Conservation (phyloP, 2,797 vertebrate genomes). For the Gobionotothen gibberifrons region DNA sequence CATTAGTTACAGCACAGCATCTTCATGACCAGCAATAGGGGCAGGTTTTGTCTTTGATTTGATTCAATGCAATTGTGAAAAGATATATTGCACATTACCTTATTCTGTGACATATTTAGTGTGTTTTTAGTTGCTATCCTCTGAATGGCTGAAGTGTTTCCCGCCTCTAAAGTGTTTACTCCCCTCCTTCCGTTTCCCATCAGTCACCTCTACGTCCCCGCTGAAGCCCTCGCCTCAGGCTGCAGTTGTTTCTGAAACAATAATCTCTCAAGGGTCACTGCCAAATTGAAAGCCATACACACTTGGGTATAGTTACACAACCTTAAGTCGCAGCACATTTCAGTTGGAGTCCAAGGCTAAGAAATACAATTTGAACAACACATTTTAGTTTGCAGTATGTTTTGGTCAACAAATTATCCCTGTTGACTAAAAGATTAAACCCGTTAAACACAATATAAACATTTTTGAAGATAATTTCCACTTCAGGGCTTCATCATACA, state of each 20-base stretch:
- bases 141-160: background rate
- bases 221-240: slow-evolving; percentile 12
- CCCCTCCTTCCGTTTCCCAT: slow-evolving; percentile 19
- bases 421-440: background rate
- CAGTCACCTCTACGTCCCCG: slow-evolving; percentile 25
- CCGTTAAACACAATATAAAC: background rate
- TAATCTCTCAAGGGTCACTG: slow-evolving; percentile 22
- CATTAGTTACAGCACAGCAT: background rate
- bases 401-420: background rate
- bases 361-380: background rate
- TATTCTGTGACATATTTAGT: background rate
- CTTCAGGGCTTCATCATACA: background rate
- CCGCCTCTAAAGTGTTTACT: slow-evolving; percentile 20
- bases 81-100: background rate
- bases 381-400: background rate
- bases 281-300: slow-evolving; percentile 20
- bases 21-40: background rate
- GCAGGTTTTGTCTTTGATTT: background rate
- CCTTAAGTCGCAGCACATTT: slow-evolving; percentile 6
- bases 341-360: background rate
- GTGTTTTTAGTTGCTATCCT: background rate
- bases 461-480: background rate
- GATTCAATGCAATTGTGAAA: background rate
- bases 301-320: background rate
- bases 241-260: slow-evolving; percentile 21